Evolutionary conservation across 2,797 vertebrate species (phyloP).

Genomic region (Sebastes iracundus): DNA sequence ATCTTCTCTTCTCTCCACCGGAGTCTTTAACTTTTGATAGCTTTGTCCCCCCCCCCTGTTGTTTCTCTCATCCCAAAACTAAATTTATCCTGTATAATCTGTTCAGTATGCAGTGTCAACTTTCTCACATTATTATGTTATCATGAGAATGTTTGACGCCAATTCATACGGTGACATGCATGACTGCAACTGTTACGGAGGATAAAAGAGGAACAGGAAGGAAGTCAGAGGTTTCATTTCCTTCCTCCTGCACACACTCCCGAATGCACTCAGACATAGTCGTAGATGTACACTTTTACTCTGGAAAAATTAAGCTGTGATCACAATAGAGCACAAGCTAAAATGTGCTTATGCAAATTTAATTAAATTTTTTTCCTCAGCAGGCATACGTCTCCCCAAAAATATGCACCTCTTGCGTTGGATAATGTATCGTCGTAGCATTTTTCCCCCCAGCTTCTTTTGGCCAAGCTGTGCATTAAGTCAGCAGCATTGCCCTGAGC

Average conservation of each 20-base stretch:
- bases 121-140: neutral
- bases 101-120: neutral
- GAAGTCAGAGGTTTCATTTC: neutral
- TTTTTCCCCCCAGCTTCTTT: neutral
- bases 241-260: neutral
- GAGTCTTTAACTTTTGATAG: neutral
- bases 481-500: conserved; percentile 26
- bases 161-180: neutral
- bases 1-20: neutral
- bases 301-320: neutral
- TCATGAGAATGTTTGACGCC: neutral
- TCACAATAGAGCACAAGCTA: neutral
- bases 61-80: neutral
- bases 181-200: neutral
- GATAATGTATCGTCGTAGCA: conserved; percentile 8
- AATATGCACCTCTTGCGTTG: neutral
- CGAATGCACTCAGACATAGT: neutral
- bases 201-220: neutral
- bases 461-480: conserved; percentile 34
- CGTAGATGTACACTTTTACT: neutral
- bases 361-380: neutral
- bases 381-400: neutral
- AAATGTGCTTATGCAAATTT: conserved; percentile 13
- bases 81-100: neutral
- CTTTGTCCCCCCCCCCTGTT: neutral